phyloP scores from a whole-genome alignment of 2,888 invertebrate species.

The Litoditis marina region DNA sequence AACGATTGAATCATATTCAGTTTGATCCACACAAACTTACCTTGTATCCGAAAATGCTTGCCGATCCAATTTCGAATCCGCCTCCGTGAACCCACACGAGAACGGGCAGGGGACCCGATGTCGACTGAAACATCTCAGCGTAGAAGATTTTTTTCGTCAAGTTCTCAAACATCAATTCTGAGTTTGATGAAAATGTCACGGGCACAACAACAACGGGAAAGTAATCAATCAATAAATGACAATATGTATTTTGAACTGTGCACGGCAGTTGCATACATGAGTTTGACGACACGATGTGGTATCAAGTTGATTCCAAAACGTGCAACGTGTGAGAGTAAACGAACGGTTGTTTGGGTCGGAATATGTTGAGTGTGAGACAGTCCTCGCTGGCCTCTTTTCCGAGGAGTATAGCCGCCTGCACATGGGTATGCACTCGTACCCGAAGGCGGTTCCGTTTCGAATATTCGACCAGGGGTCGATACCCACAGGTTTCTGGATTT shows the following conservation, averaged over 20 bases:
- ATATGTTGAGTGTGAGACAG: slow-evolving; percentile 13
- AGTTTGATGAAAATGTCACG: no score
- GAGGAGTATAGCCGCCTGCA: neutral
- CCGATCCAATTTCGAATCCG: slow-evolving; percentile 77
- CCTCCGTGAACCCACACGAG: slow-evolving; percentile 94
- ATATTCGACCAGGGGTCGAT: neutral
- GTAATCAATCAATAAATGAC: no score
- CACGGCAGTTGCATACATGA: no score
- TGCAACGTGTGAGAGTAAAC: no score
- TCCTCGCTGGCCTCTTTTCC: slow-evolving; percentile 1
- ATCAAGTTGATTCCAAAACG: no score
- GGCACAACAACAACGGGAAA: no score
- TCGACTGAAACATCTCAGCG: no score
- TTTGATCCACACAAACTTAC: neutral
- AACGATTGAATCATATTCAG: neutral
- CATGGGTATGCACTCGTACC: slow-evolving; percentile 10
- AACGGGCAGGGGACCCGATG: slow-evolving; percentile 71
- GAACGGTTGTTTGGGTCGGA: no score
- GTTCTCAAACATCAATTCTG: no score
- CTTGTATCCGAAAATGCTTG: slow-evolving; percentile 42
- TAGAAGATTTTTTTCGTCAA: no score
- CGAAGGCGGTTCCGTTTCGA: slow-evolving; percentile 7
- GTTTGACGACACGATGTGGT: no score
- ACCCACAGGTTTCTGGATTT: slow-evolving; percentile 14
- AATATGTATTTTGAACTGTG: no score